Percentiles rank a stretch among this genome's conserved stretches.
phyloP scores from a whole-genome alignment of 2,888 invertebrate species.

The Oscheius sp. region DNA sequence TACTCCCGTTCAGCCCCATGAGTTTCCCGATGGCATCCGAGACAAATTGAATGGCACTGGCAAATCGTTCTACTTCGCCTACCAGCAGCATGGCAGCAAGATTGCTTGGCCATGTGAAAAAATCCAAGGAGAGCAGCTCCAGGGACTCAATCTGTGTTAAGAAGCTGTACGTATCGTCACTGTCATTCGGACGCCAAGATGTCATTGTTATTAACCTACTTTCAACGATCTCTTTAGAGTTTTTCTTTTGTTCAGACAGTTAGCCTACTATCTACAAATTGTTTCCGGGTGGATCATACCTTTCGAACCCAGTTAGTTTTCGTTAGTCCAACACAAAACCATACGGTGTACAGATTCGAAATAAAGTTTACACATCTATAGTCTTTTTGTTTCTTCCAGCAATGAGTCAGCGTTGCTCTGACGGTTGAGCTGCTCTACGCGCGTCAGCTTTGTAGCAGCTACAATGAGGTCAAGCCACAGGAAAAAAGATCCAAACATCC shows the following conservation, averaged over 20 bases:
- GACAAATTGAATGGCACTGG: constrained; percentile 75
- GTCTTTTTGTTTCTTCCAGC: neutral
- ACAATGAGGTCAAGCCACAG: too few relatives aligned
- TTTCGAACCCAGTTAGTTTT: constrained; percentile 1
- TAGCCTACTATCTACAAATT: neutral
- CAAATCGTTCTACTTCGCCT: constrained; percentile 82
- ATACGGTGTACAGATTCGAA: constrained; percentile 15
- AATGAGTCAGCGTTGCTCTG: too few relatives aligned
- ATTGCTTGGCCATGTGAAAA: constrained; percentile 87
- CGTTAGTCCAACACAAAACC: neutral
- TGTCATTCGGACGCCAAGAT: constrained; percentile 7
- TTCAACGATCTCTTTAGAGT: neutral
- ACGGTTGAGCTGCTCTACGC: neutral
- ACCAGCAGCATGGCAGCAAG: constrained; percentile 93
- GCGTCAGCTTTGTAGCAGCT: neutral
- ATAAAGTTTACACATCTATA: neutral
- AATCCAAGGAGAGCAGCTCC: neutral
- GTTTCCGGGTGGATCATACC: constrained; percentile 5
- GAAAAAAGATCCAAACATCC: too few relatives aligned
- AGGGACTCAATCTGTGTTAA: constrained; percentile 33
- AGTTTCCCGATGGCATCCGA: constrained; percentile 90
- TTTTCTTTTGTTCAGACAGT: neutral
- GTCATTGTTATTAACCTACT: neutral
- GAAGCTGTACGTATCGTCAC: neutral
- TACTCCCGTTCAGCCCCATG: constrained; percentile 87